Evolutionary conservation across 1,140 invertebrate genomes (phyloP).

Genomic region (Aricia agestis): DNA sequence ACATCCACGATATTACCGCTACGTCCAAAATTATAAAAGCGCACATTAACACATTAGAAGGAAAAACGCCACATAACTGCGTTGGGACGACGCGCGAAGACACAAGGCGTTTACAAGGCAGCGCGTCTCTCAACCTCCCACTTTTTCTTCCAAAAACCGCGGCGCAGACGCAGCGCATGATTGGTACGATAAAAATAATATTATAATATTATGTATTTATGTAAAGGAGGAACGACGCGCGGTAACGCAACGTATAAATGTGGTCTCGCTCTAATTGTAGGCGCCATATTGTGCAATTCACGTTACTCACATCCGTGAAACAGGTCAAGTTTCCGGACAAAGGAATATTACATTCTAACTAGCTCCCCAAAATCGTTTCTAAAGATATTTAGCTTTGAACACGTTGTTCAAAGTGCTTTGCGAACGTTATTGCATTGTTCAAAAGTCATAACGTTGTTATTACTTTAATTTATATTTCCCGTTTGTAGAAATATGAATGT

Average conservation of each 20-base stretch:
- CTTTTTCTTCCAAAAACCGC: too few species aligned
- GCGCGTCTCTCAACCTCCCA: too few species aligned
- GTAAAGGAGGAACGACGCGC: too few species aligned
- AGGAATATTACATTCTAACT: constrained; percentile 3
- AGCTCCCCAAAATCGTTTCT: not conserved
- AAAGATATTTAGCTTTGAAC: constrained; percentile 3
- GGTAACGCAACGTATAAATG: not conserved
- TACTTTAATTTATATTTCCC: not conserved
- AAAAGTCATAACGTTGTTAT: not conserved
- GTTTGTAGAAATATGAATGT: not conserved
- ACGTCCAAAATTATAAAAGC: too few species aligned
- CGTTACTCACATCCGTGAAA: not conserved
- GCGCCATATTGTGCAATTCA: not conserved
- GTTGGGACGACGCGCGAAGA: too few species aligned
- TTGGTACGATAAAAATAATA: too few species aligned
- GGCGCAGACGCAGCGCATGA: too few species aligned
- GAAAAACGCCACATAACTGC: too few species aligned
- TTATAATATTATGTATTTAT: too few species aligned
- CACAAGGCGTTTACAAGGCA: too few species aligned
- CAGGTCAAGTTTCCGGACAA: not conserved
- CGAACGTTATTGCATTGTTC: not conserved
- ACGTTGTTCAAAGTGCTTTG: not conserved
- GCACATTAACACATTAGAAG: too few species aligned
- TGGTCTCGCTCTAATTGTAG: not conserved
- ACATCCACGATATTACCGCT: too few species aligned